Evolutionary conservation across 2,797 vertebrate genomes (phyloP).

Genomic region (Darevskia nairensis): DNA sequence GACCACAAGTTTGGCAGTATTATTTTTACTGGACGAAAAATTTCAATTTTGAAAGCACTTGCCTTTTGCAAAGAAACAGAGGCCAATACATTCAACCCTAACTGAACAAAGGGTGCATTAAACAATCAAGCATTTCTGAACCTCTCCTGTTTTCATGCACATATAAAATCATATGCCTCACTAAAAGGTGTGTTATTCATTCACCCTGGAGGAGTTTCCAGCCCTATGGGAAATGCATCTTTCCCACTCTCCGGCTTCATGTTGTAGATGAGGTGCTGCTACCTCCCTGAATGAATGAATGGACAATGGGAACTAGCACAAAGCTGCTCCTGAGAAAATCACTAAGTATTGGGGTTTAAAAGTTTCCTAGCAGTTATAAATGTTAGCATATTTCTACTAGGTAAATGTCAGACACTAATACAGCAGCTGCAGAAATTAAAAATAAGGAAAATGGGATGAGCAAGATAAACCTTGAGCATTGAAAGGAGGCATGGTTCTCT

Average conservation of each 20-base stretch:
- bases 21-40: neutral
- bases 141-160: neutral
- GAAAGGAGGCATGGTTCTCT: neutral
- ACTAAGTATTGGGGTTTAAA: neutral
- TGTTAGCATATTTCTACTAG: neutral
- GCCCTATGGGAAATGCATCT: neutral
- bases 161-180: neutral
- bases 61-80: neutral
- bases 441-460: neutral
- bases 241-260: no score
- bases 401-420: neutral
- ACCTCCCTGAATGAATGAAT: neutral
- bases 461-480: neutral
- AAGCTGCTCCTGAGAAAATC: neutral
- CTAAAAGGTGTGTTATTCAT: neutral
- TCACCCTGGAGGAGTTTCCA: neutral
- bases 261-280: neutral
- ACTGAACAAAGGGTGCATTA: neutral
- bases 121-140: neutral
- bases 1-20: neutral
- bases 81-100: neutral
- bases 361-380: neutral
- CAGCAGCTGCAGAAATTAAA: neutral
- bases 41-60: neutral
- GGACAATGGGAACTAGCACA: neutral